Conservation (phyloP, 2,888 invertebrate species). For the Tiliacea citrago region DNA sequence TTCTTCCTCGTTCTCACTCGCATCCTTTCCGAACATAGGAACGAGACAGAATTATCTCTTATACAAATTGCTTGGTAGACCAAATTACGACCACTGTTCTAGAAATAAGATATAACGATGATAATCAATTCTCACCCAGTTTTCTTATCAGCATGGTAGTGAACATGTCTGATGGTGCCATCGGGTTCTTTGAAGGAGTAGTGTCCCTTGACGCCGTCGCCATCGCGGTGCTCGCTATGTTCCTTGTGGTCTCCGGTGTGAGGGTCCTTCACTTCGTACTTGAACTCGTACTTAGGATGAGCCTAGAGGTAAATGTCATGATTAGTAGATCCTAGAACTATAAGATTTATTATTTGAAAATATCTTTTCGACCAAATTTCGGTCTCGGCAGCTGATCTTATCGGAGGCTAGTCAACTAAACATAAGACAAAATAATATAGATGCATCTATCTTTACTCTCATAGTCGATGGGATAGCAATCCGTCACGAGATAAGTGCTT, state of each 20-base stretch:
- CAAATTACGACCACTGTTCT: neutral
- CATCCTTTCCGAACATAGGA: neutral
- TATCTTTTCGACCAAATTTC: neutral
- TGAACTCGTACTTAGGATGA: slow-evolving; percentile 78
- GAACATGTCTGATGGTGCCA: slow-evolving; percentile 64
- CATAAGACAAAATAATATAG: neutral
- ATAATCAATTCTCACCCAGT: slow-evolving; percentile 55
- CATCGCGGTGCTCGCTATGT: slow-evolving; percentile 81
- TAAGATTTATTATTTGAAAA: neutral
- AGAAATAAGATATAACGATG: neutral
- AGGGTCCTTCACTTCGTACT: slow-evolving; percentile 85
- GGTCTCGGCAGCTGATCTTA: neutral
- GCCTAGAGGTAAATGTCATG: slow-evolving; percentile 57
- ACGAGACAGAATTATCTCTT: neutral
- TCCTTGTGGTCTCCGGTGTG: slow-evolving; percentile 87
- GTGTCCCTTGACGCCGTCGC: slow-evolving; percentile 64
- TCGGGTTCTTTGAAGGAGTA: slow-evolving; percentile 66
- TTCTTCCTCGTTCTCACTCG: too few relatives aligned
- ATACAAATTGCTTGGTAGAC: neutral
- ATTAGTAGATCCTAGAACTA: neutral
- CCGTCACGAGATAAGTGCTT: too few relatives aligned
- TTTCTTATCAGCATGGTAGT: slow-evolving; percentile 63
- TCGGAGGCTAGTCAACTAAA: neutral
- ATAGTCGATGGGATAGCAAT: neutral
- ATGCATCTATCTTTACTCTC: neutral